These are phyloP conservation scores for Dione juno DNA, from an alignment of 2,888 invertebrate species.

Conservation along the genomic window DNA sequence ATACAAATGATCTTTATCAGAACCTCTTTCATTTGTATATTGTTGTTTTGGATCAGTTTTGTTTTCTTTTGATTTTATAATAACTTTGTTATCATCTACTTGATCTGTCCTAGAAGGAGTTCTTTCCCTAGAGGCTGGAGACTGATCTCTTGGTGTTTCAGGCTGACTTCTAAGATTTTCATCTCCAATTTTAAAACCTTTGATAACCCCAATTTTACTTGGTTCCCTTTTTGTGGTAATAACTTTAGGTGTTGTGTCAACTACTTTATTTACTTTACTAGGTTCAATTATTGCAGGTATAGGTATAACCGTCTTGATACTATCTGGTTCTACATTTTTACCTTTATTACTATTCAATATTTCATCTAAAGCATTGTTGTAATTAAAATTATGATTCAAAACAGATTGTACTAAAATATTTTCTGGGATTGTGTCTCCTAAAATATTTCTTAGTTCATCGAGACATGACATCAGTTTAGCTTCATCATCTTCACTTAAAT, in stretches of 20 bases:
- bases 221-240: conserved; percentile 76
- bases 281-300: conserved; percentile 57
- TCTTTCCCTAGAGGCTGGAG: conserved; percentile 85
- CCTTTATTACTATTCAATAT: conserved; percentile 83
- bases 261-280: conserved; percentile 59
- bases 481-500: conserved; percentile 87
- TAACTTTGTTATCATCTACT: conserved; percentile 71
- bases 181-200: conserved; percentile 83
- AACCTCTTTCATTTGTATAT: conserved; percentile 89
- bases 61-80: conserved; percentile 78
- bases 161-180: conserved; percentile 60
- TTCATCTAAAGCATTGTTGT: conserved; percentile 88
- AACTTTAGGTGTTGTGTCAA: conserved; percentile 63
- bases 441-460: conserved; percentile 90
- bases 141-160: conserved; percentile 86
- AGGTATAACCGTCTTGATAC: conserved; percentile 51
- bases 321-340: conserved; percentile 47
- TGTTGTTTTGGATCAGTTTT: conserved; percentile 84
- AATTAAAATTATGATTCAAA: conserved; percentile 88
- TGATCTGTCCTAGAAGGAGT: conserved; percentile 71
- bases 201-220: conserved; percentile 69
- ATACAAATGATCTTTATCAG: conserved; percentile 93
- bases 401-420: conserved; percentile 88
- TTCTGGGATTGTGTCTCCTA: conserved; percentile 90
- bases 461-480: conserved; percentile 91